Evolutionary conservation across 1,140 invertebrate species (phyloP), one percentile per base, ranked within the genome.

Genomic region (Heliconius eleuchia): DNA sequence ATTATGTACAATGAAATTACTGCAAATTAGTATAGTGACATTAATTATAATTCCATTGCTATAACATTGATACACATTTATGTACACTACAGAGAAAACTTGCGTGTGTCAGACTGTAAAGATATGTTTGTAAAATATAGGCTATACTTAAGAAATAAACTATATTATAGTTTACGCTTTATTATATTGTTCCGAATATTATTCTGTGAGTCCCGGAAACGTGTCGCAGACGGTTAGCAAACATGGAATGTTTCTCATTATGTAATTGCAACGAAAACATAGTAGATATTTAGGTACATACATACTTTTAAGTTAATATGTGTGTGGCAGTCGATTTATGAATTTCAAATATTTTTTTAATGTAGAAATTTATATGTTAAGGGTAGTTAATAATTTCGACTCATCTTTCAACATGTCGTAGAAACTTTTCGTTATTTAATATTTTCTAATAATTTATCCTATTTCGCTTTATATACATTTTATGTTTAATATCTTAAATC

Each of bases 41-140:
- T 86, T 85, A 46, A 46, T 46, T 87, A 90, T 91, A 94, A 93
- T 93, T 93, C 91, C 91, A 93, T 93, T 94, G 92, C 87, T 92
- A 92, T 92, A 89, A 92, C 88, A 89, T 89, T 91, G 90, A 93
- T 89, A 92, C 86, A 89, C 83, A 84, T 89, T 88, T 89, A 93
- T 89, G 89, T 93, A 93, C 89, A 94, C 92, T 94, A 94, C 92
- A 94, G 85, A 91, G 92, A 94, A 94, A 94, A 94, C 92, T 94
- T 93, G 92, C 92, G 90, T 92, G 90, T 89, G 83, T 92, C 91
- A 92, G 90, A 91, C 90, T 92, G 89, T 87, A 89, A 85, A 92
- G 91, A 92, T 93, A 94, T 92, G 91, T 92, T 89, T 93, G 88
- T 90, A 89, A 86, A 87, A 87, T 87, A 90, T 88, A 90, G 87